Base-by-base conservation (phyloP, 2,888 invertebrate species). In the Scaptomyza polygonia region DNA sequence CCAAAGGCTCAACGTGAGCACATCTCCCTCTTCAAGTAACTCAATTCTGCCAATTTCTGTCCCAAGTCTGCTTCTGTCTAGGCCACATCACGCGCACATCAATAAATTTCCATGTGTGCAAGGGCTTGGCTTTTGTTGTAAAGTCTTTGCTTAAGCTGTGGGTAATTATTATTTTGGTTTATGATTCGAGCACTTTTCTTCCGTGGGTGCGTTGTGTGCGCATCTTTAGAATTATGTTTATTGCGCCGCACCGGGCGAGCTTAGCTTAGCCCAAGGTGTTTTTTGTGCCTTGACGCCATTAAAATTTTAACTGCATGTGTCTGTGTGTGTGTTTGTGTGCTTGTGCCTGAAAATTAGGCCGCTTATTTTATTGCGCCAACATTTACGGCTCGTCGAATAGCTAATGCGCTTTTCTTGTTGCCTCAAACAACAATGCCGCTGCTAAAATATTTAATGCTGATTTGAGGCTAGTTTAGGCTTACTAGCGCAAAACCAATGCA, bases 131-230 rank as follows among this genome's bases (percentile, higher is more conserved):
- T 78, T 70, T 75, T 79, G 69, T 79, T 81, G 77, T 66, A 84
- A 78, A 80, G 71, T 70, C 78, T 49, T 54, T 40, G 53, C 55
- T 66, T 84, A 81, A 82, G 86, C 86, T 79, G 48, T 63, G 72
- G 88, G 88, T 84, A 88, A 88, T 84, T 84, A 88, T 84, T 84
- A 88, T 84, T 83, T 88, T 84, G 84, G 84, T 84, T 84, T 84
- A 84, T 83, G 83, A 87, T 82, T 83, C 74, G 77, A 72, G 72
- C 67, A 69, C 69, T 76, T 76, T 73, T 75, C 77, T 16, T 39
- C 5, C 16, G 9, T 36, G 36, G 3, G 57, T 76, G 64, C 77
- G 78, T 56, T 16, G 57, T 76, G 65, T 77, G 78, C 58, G 70
- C 78, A 77, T 74, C 76, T 69, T 79, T 77, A 68, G 72, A 77